Percentiles rank a stretch among this genome's conserved stretches.
These are phyloP conservation scores for Biston betularia DNA, from an alignment of 2,888 invertebrate species.

Conservation along the genomic window DNA sequence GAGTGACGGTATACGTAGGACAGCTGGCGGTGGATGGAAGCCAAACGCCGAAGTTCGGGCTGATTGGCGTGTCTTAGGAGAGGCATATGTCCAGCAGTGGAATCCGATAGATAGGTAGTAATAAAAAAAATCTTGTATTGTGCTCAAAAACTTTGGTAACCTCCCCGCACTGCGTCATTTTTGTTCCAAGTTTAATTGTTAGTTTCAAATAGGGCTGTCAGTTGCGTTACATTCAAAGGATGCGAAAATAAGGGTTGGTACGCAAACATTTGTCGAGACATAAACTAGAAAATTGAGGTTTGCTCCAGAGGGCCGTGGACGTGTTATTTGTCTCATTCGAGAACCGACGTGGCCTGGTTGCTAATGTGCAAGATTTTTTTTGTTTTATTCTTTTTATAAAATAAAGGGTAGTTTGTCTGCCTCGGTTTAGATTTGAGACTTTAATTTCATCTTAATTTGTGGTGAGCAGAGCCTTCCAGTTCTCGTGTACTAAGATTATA, in stretches of 20 bases:
- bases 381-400: slow-evolving; percentile 3
- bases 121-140: too few species aligned
- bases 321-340: slow-evolving; percentile 21
- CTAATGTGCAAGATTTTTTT: slow-evolving; percentile 5
- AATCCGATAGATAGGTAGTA: too few species aligned
- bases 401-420: not conserved
- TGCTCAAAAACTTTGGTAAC: not conserved
- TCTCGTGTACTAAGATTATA: too few species aligned
- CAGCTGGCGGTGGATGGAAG: too few species aligned
- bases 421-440: slow-evolving; percentile 12
- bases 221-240: slow-evolving; percentile 21
- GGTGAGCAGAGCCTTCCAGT: too few species aligned
- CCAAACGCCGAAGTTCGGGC: too few species aligned
- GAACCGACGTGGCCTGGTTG: slow-evolving; percentile 6
- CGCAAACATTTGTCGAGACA: slow-evolving; percentile 17
- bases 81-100: too few species aligned
- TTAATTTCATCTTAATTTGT: not conserved
- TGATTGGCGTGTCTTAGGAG: too few species aligned
- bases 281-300: slow-evolving; percentile 26
- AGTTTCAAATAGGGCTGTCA: slow-evolving; percentile 29
- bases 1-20: too few species aligned
- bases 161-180: slow-evolving; percentile 22
- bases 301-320: slow-evolving; percentile 9
- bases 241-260: slow-evolving; percentile 29
- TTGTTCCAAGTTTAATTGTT: slow-evolving; percentile 28